Percentiles rank a stretch among this genome's conserved stretches.
These are phyloP conservation scores for Panurus biarmicus DNA, from an alignment of 2,113 vertebrate genomes.

Conservation along the genomic window DNA sequence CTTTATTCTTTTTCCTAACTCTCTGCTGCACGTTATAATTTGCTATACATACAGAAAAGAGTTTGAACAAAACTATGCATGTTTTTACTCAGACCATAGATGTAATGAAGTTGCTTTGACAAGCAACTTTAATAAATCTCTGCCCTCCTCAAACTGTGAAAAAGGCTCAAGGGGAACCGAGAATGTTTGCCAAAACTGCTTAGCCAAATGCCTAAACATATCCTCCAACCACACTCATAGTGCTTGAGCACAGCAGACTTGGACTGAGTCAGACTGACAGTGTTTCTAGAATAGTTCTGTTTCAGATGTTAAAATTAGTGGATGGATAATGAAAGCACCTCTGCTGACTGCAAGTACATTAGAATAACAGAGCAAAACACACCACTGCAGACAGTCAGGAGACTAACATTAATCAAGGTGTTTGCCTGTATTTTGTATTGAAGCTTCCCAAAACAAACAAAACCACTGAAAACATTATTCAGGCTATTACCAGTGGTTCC, in stretches of 20 bases:
- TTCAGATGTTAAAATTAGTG: not conserved
- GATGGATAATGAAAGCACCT: slow-evolving; percentile 15
- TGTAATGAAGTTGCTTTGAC: not conserved
- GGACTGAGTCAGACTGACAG: not conserved
- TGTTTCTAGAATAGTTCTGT: not conserved
- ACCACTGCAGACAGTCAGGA: slow-evolving; percentile 12
- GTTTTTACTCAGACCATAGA: not conserved
- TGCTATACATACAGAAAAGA: not conserved
- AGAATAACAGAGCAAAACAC: slow-evolving; percentile 13
- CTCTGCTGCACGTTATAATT: not conserved
- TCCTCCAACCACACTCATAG: not conserved
- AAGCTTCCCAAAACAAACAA: slow-evolving; percentile 35
- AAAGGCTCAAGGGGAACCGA: slow-evolving; percentile 2
- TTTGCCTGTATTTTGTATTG: slow-evolving; percentile 8
- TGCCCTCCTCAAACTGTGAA: not conserved
- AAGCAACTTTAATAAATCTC: not conserved
- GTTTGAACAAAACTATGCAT: not conserved
- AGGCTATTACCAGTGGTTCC: slow-evolving; percentile 48
- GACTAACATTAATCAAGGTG: not conserved
- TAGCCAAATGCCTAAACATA: slow-evolving; percentile 8
- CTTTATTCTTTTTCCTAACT: not conserved
- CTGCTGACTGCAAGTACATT: not conserved
- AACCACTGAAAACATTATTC: slow-evolving; percentile 56
- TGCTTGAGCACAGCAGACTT: not conserved
- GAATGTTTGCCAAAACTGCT: not conserved